Conservation (phyloP, 37 sponge, comb jelly and placozoan genomes). For the Petrosia ficiformis region DNA sequence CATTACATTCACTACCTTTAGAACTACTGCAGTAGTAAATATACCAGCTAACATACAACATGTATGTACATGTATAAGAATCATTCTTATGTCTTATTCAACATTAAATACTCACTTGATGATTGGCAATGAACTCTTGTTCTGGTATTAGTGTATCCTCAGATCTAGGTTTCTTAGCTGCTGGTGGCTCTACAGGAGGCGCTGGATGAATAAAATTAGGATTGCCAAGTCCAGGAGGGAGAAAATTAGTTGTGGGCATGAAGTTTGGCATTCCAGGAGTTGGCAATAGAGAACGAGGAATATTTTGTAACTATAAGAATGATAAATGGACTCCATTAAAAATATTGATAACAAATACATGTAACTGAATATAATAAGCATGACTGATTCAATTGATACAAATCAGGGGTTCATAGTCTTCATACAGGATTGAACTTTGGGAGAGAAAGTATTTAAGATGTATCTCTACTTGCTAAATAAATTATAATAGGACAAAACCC, state of each 20-base stretch:
- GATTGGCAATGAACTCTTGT: slow-evolving; percentile 52
- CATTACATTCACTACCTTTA: no score
- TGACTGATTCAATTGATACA: neutral
- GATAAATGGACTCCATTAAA: neutral
- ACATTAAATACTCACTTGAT: slow-evolving; percentile 59
- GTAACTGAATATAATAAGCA: neutral
- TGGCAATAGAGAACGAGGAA: slow-evolving; percentile 1
- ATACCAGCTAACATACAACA: no score
- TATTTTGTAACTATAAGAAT: neutral
- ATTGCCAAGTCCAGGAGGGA: neutral
- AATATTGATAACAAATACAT: neutral
- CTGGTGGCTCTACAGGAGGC: slow-evolving; percentile 47
- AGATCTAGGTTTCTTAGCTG: slow-evolving; percentile 38
- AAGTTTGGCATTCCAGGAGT: neutral
- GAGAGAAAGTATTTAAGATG: no score
- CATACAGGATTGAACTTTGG: no score
- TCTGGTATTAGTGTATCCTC: slow-evolving; percentile 76
- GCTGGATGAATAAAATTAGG: neutral
- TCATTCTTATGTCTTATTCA: neutral
- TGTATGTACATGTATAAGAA: neutral
- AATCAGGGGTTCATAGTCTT: no score
- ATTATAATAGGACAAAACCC: no score
- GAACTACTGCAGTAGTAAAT: no score
- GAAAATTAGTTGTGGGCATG: neutral
- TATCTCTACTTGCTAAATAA: no score